These are phyloP conservation scores for Teleogryllus occipitalis DNA, from an alignment of 1,140 invertebrate genomes.

Conservation along the genomic window DNA sequence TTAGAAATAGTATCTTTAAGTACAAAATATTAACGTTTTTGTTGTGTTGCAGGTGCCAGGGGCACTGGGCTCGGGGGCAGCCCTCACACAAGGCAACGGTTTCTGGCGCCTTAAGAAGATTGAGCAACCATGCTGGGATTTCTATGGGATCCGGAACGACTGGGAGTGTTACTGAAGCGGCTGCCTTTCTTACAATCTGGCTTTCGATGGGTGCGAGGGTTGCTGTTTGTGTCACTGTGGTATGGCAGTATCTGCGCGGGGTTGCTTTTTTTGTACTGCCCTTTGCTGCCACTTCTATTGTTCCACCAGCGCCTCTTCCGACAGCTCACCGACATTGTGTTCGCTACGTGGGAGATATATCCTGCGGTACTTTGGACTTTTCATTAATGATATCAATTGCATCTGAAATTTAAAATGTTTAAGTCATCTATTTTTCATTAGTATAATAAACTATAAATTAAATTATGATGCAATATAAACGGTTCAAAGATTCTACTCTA, in stretches of 20 bases:
- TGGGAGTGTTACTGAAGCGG: neutral
- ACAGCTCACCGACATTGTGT: constrained; percentile 54
- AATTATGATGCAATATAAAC: no score
- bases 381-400: neutral
- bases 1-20: no score
- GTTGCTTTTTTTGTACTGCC: constrained; percentile 55
- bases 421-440: neutral
- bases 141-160: neutral
- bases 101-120: no score
- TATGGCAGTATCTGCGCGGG: constrained; percentile 52
- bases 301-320: constrained; percentile 55
- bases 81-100: no score
- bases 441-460: no score
- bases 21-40: no score
- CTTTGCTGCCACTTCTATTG: constrained; percentile 56
- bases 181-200: neutral
- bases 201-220: constrained; percentile 32
- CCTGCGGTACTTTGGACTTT: constrained; percentile 53
- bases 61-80: no score
- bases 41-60: no score
- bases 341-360: constrained; percentile 70
- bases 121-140: neutral
- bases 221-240: constrained; percentile 46
- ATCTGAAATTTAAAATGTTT: neutral
- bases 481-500: no score